These are phyloP conservation scores for Sprattus sprattus DNA, from an alignment of 2,113 vertebrate species.

Conservation along the genomic window DNA sequence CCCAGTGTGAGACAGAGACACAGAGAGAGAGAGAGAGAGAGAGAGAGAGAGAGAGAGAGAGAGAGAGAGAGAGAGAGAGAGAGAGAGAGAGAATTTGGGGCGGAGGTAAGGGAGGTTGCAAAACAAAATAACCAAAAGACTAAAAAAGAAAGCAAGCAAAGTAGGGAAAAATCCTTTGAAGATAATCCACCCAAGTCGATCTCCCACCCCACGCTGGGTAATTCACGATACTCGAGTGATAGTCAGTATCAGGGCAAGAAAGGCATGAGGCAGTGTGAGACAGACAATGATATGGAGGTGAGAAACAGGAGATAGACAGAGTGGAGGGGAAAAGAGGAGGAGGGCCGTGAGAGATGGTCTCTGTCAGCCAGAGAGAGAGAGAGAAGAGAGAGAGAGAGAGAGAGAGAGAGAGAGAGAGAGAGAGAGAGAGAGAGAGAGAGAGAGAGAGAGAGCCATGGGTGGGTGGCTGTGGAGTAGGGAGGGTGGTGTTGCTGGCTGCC, in stretches of 20 bases:
- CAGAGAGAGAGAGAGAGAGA: neutral
- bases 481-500: slow-evolving; percentile 27
- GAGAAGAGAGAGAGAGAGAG: neutral
- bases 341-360: neutral
- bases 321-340: neutral
- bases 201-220: slow-evolving; percentile 12
- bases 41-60: slow-evolving; percentile 25
- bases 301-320: neutral
- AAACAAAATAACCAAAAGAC: slow-evolving; percentile 60
- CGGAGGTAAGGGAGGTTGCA: slow-evolving; percentile 63
- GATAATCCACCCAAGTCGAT: slow-evolving; percentile 32
- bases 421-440: neutral
- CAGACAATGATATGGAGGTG: slow-evolving; percentile 1
- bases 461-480: slow-evolving; percentile 9
- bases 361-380: neutral
- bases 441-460: neutral
- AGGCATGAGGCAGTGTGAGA: neutral
- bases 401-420: neutral
- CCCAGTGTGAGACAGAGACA: neutral
- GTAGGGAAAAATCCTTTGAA: slow-evolving; percentile 52
- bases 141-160: slow-evolving; percentile 52
- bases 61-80: neutral
- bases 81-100: slow-evolving; percentile 52
- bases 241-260: slow-evolving; percentile 3
- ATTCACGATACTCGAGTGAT: slow-evolving; percentile 32